Evolutionary conservation across 2,888 invertebrate species (phyloP).

Genomic region (Epinotia brunnichana): DNA sequence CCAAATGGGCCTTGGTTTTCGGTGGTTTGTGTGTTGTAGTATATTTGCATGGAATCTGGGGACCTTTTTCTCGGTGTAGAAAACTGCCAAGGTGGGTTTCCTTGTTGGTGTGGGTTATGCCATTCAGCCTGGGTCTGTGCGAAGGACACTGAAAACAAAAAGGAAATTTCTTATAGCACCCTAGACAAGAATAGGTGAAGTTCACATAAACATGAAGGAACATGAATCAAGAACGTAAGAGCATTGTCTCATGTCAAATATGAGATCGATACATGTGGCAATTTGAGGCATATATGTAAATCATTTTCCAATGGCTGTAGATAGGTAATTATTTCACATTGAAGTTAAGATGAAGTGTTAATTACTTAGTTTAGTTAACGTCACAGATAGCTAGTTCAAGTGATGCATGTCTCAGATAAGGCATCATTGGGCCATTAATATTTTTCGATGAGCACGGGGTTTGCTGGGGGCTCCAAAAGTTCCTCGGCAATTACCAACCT

Average conservation of each 20-base stretch:
- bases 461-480: background rate
- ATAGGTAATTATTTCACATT: background rate
- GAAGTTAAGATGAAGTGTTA: background rate
- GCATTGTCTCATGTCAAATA: background rate
- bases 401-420: background rate
- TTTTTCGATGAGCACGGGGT: slow-evolving; percentile 9
- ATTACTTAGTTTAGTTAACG: background rate
- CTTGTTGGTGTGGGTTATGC: slow-evolving; percentile 63
- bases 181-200: background rate
- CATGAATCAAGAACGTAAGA: no score
- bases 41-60: slow-evolving; percentile 57
- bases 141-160: slow-evolving; percentile 67
- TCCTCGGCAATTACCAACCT: background rate
- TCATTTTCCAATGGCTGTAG: background rate
- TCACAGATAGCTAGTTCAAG: background rate
- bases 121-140: slow-evolving; percentile 64
- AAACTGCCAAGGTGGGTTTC: slow-evolving; percentile 74
- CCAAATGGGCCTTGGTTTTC: slow-evolving; percentile 46
- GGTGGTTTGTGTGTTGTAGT: slow-evolving; percentile 48
- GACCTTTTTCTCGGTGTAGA: slow-evolving; percentile 75
- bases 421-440: slow-evolving; percentile 4
- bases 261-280: background rate
- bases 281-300: background rate
- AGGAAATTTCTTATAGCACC: slow-evolving; percentile 2
- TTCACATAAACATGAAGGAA: no score